These are phyloP conservation scores for Albula goreensis DNA, from an alignment of 2,113 vertebrate genomes.

Conservation along the genomic window DNA sequence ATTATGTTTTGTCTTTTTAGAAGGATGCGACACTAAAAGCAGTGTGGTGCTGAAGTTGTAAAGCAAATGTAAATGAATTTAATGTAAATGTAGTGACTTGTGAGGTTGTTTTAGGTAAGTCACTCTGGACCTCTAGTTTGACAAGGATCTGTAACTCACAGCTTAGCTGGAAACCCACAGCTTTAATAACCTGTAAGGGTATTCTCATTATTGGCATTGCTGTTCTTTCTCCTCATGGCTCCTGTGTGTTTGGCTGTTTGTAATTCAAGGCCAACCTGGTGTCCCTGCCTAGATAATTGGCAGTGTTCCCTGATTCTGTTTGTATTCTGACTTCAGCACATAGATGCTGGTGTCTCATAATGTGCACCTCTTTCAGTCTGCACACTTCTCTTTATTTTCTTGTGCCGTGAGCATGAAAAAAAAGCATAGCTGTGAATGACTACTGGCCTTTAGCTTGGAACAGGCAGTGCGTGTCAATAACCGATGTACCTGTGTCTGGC, in stretches of 20 bases:
- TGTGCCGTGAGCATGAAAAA: not conserved
- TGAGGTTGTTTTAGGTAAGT: not conserved
- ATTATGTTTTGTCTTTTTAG: not conserved
- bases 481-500: not conserved
- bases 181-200: not conserved
- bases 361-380: not conserved
- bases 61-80: not conserved
- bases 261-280: not conserved
- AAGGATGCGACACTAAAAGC: not conserved
- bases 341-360: not conserved
- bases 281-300: constrained; percentile 1
- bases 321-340: constrained; percentile 1
- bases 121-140: not conserved
- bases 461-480: not conserved
- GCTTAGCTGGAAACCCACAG: not conserved
- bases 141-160: not conserved
- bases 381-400: not conserved
- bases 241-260: not conserved
- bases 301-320: not conserved
- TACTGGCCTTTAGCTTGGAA: not conserved
- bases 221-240: not conserved
- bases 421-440: not conserved
- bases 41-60: too few relatives aligned
- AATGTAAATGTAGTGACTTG: not conserved
- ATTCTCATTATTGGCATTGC: not conserved